phyloP scores from a whole-genome alignment of 2,797 vertebrate species.

The Chloroceryle inda region DNA sequence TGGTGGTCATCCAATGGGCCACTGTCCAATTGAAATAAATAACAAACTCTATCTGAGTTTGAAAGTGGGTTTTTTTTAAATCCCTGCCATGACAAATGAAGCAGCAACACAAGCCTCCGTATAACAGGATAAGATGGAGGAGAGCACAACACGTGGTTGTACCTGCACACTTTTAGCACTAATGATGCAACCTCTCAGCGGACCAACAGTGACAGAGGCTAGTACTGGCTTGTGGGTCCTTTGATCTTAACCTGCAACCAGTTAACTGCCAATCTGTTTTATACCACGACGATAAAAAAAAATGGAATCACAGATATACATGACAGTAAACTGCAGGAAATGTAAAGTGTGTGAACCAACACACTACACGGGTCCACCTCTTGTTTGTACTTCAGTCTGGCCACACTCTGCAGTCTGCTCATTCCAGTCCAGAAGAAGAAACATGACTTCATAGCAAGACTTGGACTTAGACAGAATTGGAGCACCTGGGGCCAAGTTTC shows the following conservation, averaged over 20 bases:
- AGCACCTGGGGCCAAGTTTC: conserved; percentile 74
- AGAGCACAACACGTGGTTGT: background rate
- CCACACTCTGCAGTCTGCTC: background rate
- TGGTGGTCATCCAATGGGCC: background rate
- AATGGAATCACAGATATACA: background rate
- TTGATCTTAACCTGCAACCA: background rate
- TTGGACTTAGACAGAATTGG: conserved; percentile 34
- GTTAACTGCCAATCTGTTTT: background rate
- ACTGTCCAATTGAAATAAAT: background rate
- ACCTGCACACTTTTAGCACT: background rate
- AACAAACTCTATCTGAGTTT: background rate
- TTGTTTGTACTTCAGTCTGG: background rate
- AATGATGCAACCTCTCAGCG: accelerated
- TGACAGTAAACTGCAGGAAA: background rate
- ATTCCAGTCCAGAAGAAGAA: background rate
- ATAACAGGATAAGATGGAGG: background rate
- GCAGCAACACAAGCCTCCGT: background rate
- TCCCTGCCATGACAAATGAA: background rate
- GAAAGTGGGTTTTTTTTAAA: background rate
- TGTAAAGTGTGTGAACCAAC: accelerated
- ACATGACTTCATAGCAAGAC: background rate
- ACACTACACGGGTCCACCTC: background rate
- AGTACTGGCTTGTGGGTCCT: background rate
- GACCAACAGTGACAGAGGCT: background rate
- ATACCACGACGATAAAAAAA: background rate